Base-by-base conservation (phyloP, 2,888 invertebrate genomes). In the Ophion ventricosus region DNA sequence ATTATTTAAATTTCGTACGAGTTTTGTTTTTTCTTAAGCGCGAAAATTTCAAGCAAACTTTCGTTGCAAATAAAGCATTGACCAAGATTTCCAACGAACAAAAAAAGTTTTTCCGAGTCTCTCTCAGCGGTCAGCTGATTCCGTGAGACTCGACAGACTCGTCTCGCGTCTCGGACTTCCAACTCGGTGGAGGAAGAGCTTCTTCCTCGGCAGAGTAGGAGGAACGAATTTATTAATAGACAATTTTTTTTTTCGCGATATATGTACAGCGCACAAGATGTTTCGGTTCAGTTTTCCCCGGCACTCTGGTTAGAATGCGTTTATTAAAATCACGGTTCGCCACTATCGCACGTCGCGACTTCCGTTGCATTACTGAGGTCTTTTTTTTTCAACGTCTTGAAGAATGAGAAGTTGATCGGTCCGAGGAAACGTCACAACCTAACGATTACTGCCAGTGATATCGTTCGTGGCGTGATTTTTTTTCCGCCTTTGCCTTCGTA, bases 171-270 rank as follows among this genome's bases (percentile, higher is more conserved):
- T 76, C 40, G 25, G 35, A 49, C 43, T 66, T 56, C 35, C 17
- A 26, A 66, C 56, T 56, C 74, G 59, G 54, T 69, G 35, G 35
- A 61, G 54, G 35, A n/a, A 35, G 8, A 49, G 25, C 35, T 35
- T 49, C 35, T 35, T 49, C 49, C 49, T 57, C 66, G 40, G 43
- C 66, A 54, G 43, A 76, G 83, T 72, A 75, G 80, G 80, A 72
- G 64, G 49, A 61, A 61, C 20, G n/a, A 76, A 73, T 61, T 83
- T 86, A 86, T 86, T 85, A 81, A 85, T 86, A 86, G 86, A 81
- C 69, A 73, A 75, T 80, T 49, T 81, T 78, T 57, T 77, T 83
- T 75, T 76, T 63, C 35, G 70, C 74, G 14, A 80, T 84, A 76
- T 80, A 83, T 80, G 70, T 40, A 8, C 23, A 23, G 70, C 56